phyloP scores from a whole-genome alignment of 2,888 invertebrate genomes.

The Aelia acuminata region DNA sequence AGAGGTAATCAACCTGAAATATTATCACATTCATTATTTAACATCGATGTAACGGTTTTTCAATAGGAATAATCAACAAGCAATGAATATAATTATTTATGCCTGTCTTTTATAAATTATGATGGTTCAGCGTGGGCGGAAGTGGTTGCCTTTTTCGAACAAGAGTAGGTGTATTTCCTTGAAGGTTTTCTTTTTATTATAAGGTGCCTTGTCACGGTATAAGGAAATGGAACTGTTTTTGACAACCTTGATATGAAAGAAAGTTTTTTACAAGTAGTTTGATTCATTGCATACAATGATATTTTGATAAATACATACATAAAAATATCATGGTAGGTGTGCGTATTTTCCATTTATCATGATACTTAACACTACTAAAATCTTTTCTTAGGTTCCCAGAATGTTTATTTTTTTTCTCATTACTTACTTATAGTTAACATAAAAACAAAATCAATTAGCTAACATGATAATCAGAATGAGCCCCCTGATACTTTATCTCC shows the following conservation, averaged over 20 bases:
- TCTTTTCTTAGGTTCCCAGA: too few species aligned
- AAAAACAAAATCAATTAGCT: too few species aligned
- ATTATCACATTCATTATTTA: not conserved
- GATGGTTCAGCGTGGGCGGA: not conserved
- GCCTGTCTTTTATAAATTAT: not conserved
- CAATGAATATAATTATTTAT: not conserved
- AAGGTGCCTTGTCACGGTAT: not conserved
- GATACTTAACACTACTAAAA: too few species aligned
- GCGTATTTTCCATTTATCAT: too few species aligned
- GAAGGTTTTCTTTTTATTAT: not conserved
- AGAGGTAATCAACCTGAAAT: not conserved
- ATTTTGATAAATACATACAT: too few species aligned
- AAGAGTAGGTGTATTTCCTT: slow-evolving; percentile 1
- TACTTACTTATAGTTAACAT: too few species aligned
- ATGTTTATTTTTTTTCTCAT: too few species aligned
- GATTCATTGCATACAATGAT: too few species aligned
- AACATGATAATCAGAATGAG: too few species aligned
- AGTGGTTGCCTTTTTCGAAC: not conserved
- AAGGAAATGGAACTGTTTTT: not conserved
- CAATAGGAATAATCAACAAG: not conserved
- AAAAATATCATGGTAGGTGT: too few species aligned
- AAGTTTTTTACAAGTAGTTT: not conserved
- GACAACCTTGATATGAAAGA: not conserved
- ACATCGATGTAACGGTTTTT: not conserved
- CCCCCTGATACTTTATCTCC: too few species aligned